Percentiles rank a stretch among this genome's conserved stretches.
Evolutionary conservation across 2,797 vertebrate genomes (phyloP).

Genomic region (Odontamblyopus lacepedii): DNA sequence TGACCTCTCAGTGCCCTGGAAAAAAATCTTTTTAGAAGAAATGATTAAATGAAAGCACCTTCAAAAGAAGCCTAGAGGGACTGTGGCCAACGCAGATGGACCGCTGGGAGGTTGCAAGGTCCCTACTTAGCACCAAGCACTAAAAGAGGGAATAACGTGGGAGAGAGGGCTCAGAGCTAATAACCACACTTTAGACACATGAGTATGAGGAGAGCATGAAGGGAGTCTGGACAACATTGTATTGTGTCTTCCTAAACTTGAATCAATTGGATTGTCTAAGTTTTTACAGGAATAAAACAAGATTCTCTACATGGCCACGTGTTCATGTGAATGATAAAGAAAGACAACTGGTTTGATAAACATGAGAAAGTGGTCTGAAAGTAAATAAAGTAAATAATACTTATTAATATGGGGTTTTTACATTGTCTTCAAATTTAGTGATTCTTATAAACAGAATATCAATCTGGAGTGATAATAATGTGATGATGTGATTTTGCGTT

Average conservation of each 20-base stretch:
- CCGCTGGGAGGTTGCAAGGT: slow-evolving; percentile 68
- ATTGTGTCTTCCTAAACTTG: not conserved
- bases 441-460: slow-evolving; percentile 18
- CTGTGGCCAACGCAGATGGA: slow-evolving; percentile 58
- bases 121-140: slow-evolving; percentile 70
- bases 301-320: too few relatives aligned
- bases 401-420: not conserved
- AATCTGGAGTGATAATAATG: slow-evolving; percentile 20
- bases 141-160: slow-evolving; percentile 56
- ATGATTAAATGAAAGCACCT: slow-evolving; percentile 86
- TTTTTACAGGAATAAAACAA: not conserved
- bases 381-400: not conserved
- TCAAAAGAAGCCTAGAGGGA: slow-evolving; percentile 75
- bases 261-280: not conserved
- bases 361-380: not conserved
- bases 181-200: slow-evolving; percentile 53
- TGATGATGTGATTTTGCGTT: slow-evolving; percentile 30
- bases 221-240: not conserved
- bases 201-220: not conserved
- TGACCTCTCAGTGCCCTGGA: slow-evolving; percentile 74
- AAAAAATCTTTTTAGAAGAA: slow-evolving; percentile 78
- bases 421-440: slow-evolving; percentile 7
- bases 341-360: not conserved
- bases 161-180: slow-evolving; percentile 48
- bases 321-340: not conserved